Conservation (phyloP, 2,113 vertebrate genomes). For the Austrofundulus limnaeus region DNA sequence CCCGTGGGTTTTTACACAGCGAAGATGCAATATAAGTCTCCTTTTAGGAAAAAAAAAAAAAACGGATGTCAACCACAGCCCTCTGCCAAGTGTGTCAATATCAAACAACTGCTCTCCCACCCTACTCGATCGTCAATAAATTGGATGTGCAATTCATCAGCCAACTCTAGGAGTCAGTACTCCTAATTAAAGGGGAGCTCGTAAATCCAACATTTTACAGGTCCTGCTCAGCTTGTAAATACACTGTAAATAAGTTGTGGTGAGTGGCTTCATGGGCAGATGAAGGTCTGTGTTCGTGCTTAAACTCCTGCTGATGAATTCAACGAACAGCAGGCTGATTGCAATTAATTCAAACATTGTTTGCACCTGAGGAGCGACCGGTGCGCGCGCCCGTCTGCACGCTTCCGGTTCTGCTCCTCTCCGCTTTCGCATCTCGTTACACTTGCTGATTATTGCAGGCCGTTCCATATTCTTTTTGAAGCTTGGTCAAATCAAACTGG, state of each 20-base stretch:
- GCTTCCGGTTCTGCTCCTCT: background rate
- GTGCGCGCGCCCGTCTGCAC: background rate
- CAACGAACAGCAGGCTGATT: slow-evolving; percentile 15
- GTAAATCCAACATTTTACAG: slow-evolving; percentile 83
- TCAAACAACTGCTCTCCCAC: slow-evolving; percentile 51
- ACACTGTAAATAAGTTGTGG: slow-evolving; percentile 60
- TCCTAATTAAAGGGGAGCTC: slow-evolving; percentile 86
- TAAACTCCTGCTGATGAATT: slow-evolving; percentile 50
- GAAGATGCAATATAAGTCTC: slow-evolving; percentile 54
- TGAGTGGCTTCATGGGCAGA: slow-evolving; percentile 60
- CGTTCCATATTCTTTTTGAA: slow-evolving; percentile 39
- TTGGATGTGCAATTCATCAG: slow-evolving; percentile 80
- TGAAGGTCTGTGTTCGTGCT: slow-evolving; percentile 52
- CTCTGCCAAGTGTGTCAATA: slow-evolving; percentile 52
- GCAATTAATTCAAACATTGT: slow-evolving; percentile 25
- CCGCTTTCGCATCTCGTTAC: background rate
- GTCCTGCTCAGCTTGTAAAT: slow-evolving; percentile 73
- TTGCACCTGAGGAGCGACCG: background rate
- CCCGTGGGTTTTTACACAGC: slow-evolving; percentile 47
- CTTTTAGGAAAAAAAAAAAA: slow-evolving; percentile 67
- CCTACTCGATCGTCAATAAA: slow-evolving; percentile 64
- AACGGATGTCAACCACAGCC: slow-evolving; percentile 42
- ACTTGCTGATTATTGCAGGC: background rate
- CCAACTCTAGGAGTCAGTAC: slow-evolving; percentile 79
- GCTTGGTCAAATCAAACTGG: slow-evolving; percentile 63